phyloP scores from a whole-genome alignment of 2,888 invertebrate species.

The Adelognathus sp. region DNA sequence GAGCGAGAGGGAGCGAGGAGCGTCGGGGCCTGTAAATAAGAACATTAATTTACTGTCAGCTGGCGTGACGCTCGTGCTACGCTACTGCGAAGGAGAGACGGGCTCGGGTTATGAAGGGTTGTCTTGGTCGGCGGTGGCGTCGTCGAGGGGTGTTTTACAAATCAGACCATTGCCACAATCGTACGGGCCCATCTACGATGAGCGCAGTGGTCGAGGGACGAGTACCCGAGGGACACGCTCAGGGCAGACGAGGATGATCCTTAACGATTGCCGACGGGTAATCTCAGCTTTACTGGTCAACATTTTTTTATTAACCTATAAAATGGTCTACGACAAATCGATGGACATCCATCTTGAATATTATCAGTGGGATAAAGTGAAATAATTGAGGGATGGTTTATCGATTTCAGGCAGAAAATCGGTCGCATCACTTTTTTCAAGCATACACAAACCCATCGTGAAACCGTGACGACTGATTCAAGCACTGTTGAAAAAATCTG shows the following conservation, averaged over 20 bases:
- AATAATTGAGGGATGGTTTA: too few species aligned
- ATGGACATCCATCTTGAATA: too few species aligned
- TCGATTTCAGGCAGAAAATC: too few species aligned
- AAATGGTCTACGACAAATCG: neutral
- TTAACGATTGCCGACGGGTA: neutral
- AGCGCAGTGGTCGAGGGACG: neutral
- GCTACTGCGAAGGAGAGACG: conserved; percentile 28
- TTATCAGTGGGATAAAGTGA: too few species aligned
- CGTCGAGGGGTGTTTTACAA: conserved; percentile 55
- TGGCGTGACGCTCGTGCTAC: conserved; percentile 64
- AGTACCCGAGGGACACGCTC: too few species aligned
- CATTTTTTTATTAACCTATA: neutral
- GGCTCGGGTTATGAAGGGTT: conserved; percentile 20
- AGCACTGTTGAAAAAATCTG: too few species aligned
- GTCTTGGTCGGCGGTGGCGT: conserved; percentile 20
- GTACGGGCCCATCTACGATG: conserved; percentile 1
- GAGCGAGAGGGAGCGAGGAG: conserved; percentile 38
- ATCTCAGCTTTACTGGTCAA: too few species aligned
- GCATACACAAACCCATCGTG: too few species aligned
- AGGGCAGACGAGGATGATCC: neutral
- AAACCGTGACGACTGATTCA: too few species aligned
- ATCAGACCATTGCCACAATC: conserved; percentile 48
- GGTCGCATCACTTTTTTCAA: too few species aligned
- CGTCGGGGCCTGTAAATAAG: conserved; percentile 61
- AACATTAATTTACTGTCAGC: conserved; percentile 66